Evolutionary conservation across 2,113 vertebrate species (phyloP).

Genomic region (Limnothrissa miodon): DNA sequence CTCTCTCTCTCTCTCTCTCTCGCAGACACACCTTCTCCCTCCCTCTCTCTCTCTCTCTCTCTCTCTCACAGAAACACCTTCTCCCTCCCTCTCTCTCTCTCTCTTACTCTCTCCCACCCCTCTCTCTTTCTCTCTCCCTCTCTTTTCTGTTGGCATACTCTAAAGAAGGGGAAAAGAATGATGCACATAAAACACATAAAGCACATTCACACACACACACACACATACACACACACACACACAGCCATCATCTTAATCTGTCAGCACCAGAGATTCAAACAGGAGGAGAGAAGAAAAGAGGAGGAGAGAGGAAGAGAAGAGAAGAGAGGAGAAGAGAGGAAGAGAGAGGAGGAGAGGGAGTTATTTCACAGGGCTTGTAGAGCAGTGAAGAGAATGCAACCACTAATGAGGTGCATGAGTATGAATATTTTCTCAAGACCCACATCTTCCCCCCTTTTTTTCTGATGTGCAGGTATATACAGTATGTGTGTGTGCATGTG

Average conservation of each 20-base stretch:
- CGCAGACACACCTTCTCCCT: too few species aligned
- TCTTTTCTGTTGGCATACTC: neutral
- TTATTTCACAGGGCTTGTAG: constrained; percentile 46
- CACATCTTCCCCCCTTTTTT: constrained; percentile 17
- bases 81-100: constrained; percentile 13
- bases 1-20: constrained; percentile 26
- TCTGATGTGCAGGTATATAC: constrained; percentile 25
- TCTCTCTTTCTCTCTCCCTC: constrained; percentile 8
- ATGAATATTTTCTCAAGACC: constrained; percentile 55
- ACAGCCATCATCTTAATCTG: neutral
- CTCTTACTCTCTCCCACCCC: constrained; percentile 29
- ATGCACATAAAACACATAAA: neutral
- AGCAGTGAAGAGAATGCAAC: constrained; percentile 62
- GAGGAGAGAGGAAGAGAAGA: neutral
- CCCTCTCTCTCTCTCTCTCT: constrained; percentile 22
- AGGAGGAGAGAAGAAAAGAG: constrained; percentile 24
- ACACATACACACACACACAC: neutral
- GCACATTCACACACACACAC: constrained; percentile 28
- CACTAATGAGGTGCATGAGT: constrained; percentile 60
- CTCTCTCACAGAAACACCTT: constrained; percentile 32
- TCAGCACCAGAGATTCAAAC: neutral
- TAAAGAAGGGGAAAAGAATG: neutral
- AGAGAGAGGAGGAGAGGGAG: constrained; percentile 28
- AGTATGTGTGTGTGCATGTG: neutral
- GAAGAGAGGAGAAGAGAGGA: constrained; percentile 1